phyloP scores from a whole-genome alignment of 1,140 invertebrate genomes.

The Harlomillsia oculata region DNA sequence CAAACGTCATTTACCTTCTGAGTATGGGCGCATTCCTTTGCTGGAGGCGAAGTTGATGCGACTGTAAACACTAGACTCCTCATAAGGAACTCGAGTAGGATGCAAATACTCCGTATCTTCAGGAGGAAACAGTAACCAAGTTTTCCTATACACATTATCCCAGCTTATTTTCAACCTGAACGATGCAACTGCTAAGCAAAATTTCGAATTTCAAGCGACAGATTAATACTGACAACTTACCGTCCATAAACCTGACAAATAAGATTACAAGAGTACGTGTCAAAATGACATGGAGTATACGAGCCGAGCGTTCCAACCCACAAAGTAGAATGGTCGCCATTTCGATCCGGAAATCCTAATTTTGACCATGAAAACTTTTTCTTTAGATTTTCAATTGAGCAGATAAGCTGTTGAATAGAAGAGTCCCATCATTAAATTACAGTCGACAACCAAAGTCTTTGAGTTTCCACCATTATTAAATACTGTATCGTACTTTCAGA shows the following conservation, averaged over 20 bases:
- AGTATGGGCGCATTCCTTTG: slow-evolving; percentile 41
- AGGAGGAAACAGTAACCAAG: slow-evolving; percentile 87
- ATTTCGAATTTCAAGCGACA: background rate
- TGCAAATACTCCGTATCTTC: slow-evolving; percentile 54
- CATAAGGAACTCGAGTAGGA: slow-evolving; percentile 83
- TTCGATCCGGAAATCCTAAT: slow-evolving; percentile 62
- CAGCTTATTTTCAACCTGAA: slow-evolving; percentile 13
- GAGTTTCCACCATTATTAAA: background rate
- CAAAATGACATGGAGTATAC: slow-evolving; percentile 86
- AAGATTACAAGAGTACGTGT: slow-evolving; percentile 89
- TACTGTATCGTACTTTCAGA: slow-evolving; percentile 31
- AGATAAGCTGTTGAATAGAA: slow-evolving; percentile 47
- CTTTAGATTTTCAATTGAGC: slow-evolving; percentile 33
- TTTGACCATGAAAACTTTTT: slow-evolving; percentile 48
- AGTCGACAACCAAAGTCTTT: background rate
- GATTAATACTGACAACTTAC: slow-evolving; percentile 43
- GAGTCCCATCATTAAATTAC: slow-evolving; percentile 6
- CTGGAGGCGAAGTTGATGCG: slow-evolving; percentile 58
- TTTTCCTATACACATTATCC: slow-evolving; percentile 56
- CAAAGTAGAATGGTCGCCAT: slow-evolving; percentile 62
- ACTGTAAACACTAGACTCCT: slow-evolving; percentile 93
- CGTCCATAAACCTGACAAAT: slow-evolving; percentile 77
- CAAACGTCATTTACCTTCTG: slow-evolving; percentile 38
- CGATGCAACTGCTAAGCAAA: background rate
- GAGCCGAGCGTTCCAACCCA: slow-evolving; percentile 83